Evolutionary conservation across 2,888 invertebrate genomes (phyloP), one percentile per base, ranked within the genome.

Genomic region (Megaustenia siamemsis): DNA sequence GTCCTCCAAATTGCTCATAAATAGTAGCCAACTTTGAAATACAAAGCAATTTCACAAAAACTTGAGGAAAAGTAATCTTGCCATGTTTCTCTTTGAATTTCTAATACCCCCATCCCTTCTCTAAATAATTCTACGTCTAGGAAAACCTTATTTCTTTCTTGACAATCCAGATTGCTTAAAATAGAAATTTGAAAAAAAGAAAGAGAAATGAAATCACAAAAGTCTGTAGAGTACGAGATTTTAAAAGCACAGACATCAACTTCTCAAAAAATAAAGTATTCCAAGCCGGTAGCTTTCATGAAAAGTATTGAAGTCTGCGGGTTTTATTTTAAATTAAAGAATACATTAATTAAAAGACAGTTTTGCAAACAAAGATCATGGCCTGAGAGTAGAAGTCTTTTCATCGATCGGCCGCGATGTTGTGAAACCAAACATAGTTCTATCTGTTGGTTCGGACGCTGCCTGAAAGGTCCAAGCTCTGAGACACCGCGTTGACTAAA

Each of bases 401-500:
- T 43, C 43, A 71, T 45, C 43, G 28, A 40, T 28, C 43, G 3
- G 28, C 28, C 28, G 28, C 71, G 21, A 28, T 71, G 45, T 71
- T 71, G 45, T 45, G 45, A 71, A 45, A 45, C 45, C 18, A 71
- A 71, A 71, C 71, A 71, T 12, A n/a, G 45, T 71, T 12, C 45
- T 71, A 71, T 71, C 28, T 28, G n/a, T 45, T 45, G 3, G 10
- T 28, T 12, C 28, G 3, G 28, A 28, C n/a, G 66, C 28, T 38
- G 43, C n/a, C 45, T 71, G 71, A 71, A 71, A 71, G 71, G n/a
- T n/a, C 15, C 8, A 12, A 24, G 45, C 45, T 71, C 1, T 28
- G 10, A 71, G 71, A 43, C 71, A 45, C n/a, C 69, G 71, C 43
- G 45, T 3, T 45, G 71, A 71, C 45, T 45, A 71, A 71, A 71